phyloP scores from a whole-genome alignment of 1,140 invertebrate genomes.

The Cylas formicarius region DNA sequence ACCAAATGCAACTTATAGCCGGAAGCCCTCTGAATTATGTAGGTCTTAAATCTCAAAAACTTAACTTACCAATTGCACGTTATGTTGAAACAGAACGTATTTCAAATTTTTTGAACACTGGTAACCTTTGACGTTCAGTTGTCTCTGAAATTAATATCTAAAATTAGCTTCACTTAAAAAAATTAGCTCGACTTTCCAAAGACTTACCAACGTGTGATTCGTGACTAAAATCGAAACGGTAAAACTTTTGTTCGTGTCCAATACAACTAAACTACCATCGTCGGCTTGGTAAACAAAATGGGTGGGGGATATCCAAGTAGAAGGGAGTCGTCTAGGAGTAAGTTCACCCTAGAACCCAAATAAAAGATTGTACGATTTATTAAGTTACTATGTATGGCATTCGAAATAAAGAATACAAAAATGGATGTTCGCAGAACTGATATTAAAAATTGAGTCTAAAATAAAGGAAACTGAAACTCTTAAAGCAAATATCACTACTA shows the following conservation, averaged over 20 bases:
- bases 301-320: constrained; percentile 67
- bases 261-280: constrained; percentile 67
- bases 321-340: constrained; percentile 62
- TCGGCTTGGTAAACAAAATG: constrained; percentile 79
- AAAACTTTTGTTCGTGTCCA: constrained; percentile 65
- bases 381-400: no score
- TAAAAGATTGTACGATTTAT: no score
- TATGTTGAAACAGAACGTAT: constrained; percentile 77
- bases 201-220: constrained; percentile 72
- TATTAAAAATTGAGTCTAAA: no score
- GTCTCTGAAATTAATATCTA: constrained; percentile 54
- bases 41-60: no score
- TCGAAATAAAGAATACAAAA: no score
- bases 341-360: constrained; percentile 55
- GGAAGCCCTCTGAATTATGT: no score
- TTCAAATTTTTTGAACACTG: constrained; percentile 72
- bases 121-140: constrained; percentile 75
- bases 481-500: no score
- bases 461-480: no score
- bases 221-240: constrained; percentile 68
- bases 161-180: not conserved
- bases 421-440: no score
- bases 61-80: constrained; percentile 70
- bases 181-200: not conserved
- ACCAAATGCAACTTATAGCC: no score